Evolutionary conservation across 2,888 invertebrate genomes (phyloP), one percentile per base, ranked within the genome.

Genomic region (Ischnus inquisitorius): DNA sequence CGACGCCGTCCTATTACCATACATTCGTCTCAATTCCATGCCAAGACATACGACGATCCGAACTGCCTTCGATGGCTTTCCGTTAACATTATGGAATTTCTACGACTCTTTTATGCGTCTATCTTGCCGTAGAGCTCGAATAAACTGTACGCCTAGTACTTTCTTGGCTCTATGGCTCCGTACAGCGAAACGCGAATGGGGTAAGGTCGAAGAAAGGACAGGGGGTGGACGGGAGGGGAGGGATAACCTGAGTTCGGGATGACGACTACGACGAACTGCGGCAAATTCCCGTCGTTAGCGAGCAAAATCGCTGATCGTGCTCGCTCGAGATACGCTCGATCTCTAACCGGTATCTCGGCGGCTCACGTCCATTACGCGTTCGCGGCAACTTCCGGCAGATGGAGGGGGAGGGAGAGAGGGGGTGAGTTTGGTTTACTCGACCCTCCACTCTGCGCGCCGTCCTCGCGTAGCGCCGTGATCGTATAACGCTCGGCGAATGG

Each of bases 311-410:
- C 81, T 83, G 85, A 83, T 79, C 77, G 72, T 77, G 71, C 79
- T 65, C 65, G 74, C 78, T 69, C 57, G 54, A 41, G n/a, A 22
- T 57, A 22, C 34, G 46, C 77, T 72, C 41, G 69, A 79, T 79
- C 75, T 81, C 71, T 64, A 84, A 78, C 81, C 78, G 81, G 82
- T 82, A 84, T 68, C n/a, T n/a, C 74, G 84, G 75, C 64, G 34
- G 65, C 75, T 75, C 81, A 78, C 82, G 84, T 81, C 83, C 76
- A 84, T 86, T 87, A 87, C 80, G 74, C 87, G 87, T 85, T 87
- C 84, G 80, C 83, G 79, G 84, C 86, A 87, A 90, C 88, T 86
- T 87, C 86, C 78, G 79, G 72, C 48, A 81, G 43, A 46, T 22
- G 19, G 75, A 28, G 46, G 41, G 14, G 65, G 48, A 28, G 57